phyloP scores from a whole-genome alignment of 2,113 vertebrate genomes.

The Malurus melanocephalus region DNA sequence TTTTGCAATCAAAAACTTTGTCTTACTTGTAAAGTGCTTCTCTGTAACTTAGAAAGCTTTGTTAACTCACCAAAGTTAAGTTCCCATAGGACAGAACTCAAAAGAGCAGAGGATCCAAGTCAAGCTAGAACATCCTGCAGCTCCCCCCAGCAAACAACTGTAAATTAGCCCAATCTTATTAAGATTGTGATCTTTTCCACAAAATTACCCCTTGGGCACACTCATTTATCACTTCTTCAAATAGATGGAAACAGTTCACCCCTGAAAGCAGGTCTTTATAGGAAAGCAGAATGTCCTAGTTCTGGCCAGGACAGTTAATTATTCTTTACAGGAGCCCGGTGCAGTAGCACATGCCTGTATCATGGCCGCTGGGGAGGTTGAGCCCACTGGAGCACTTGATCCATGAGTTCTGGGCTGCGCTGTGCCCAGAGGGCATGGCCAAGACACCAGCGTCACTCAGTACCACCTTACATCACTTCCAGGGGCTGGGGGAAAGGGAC shows the following conservation, averaged over 20 bases:
- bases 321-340: not conserved
- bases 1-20: not conserved
- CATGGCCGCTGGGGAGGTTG: not conserved
- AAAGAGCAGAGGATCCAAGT: not conserved
- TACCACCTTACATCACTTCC: not conserved
- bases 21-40: not conserved
- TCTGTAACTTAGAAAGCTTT: not conserved
- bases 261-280: not conserved
- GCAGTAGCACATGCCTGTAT: not conserved
- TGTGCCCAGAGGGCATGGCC: not conserved
- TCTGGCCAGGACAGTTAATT: not conserved
- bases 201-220: not conserved
- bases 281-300: not conserved
- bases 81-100: not conserved
- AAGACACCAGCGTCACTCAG: not conserved
- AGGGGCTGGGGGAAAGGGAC: not conserved
- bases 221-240: not conserved
- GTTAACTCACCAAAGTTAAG: not conserved
- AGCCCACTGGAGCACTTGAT: no score
- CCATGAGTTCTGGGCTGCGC: not conserved
- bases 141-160: fast-evolving
- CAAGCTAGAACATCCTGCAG: not conserved
- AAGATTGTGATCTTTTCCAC: not conserved
- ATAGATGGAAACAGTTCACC: not conserved
- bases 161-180: not conserved